phyloP scores from a whole-genome alignment of 1,140 invertebrate genomes.

The Aphidius gifuensis region DNA sequence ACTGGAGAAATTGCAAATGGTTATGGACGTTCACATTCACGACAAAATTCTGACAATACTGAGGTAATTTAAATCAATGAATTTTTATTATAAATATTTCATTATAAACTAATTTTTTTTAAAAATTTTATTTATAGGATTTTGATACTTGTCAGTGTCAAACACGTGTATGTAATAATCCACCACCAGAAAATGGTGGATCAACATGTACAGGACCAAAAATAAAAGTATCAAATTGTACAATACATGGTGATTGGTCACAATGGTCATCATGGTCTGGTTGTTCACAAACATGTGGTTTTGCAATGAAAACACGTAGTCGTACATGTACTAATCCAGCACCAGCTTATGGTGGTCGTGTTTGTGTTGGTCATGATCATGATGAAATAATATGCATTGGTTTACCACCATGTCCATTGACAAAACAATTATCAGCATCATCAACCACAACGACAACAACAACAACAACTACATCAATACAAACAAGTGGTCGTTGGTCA shows the following conservation, averaged over 20 bases:
- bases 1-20: conserved; percentile 42
- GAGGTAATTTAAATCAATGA: conserved; percentile 29
- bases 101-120: conserved; percentile 7
- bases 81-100: not conserved
- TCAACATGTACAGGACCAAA: conserved; percentile 57
- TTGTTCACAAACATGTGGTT: conserved; percentile 74
- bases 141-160: conserved; percentile 75
- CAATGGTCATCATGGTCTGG: conserved; percentile 84
- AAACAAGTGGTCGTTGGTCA: conserved; percentile 73
- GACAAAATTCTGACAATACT: conserved; percentile 29
- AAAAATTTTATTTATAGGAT: not conserved
- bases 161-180: conserved; percentile 76
- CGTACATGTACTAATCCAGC: conserved; percentile 79
- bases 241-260: conserved; percentile 84
- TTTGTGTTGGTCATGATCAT: conserved; percentile 76
- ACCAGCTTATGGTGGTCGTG: conserved; percentile 77
- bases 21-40: conserved; percentile 25
- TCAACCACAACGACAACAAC: conserved; percentile 28
- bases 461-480: conserved; percentile 55
- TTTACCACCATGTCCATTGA: conserved; percentile 71
- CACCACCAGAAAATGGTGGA: conserved; percentile 76
- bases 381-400: conserved; percentile 75
- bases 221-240: conserved; percentile 72
- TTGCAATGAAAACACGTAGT: conserved; percentile 75
- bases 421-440: too few species aligned